A percentile compares a stretch with the other conserved stretches of the same genome.
Conservation (phyloP, 1,140 invertebrate genomes). For the Wasmannia auropunctata region DNA sequence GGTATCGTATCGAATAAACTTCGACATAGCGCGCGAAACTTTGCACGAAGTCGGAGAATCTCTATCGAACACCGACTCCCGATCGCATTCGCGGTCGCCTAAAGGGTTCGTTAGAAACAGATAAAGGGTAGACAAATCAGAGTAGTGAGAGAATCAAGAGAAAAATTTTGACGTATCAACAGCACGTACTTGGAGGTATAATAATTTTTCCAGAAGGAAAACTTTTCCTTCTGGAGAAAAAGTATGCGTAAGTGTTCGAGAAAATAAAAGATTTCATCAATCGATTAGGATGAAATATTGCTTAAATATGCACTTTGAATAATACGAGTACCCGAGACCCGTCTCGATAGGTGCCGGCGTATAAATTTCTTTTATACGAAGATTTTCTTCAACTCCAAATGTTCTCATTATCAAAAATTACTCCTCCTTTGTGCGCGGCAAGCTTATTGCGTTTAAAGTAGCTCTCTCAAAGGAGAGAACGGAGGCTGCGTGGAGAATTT, state of each 20-base stretch:
- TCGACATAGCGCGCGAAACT: conserved; percentile 36
- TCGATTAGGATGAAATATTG: neutral
- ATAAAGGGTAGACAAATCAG: neutral
- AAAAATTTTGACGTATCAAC: neutral
- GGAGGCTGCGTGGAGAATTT: conserved; percentile 28
- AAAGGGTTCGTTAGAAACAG: neutral
- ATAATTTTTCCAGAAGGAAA: neutral
- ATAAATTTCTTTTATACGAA: neutral
- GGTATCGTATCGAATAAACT: conserved; percentile 68
- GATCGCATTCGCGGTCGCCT: neutral
- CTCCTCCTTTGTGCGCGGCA: neutral
- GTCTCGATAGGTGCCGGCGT: neutral
- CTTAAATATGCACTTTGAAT: neutral
- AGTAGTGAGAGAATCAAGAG: neutral
- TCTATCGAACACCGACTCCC: neutral
- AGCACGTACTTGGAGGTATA: neutral
- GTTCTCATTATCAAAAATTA: conserved; percentile 54
- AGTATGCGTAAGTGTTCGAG: neutral
- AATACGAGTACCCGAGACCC: neutral
- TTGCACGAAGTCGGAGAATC: conserved; percentile 19
- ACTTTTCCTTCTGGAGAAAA: neutral
- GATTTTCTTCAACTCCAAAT: neutral
- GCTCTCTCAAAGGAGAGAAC: conserved; percentile 1
- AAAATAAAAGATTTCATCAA: neutral
- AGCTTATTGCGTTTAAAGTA: conserved; percentile 46